Conservation (phyloP, 2,888 invertebrate species). For the Electrophaes corylata region DNA sequence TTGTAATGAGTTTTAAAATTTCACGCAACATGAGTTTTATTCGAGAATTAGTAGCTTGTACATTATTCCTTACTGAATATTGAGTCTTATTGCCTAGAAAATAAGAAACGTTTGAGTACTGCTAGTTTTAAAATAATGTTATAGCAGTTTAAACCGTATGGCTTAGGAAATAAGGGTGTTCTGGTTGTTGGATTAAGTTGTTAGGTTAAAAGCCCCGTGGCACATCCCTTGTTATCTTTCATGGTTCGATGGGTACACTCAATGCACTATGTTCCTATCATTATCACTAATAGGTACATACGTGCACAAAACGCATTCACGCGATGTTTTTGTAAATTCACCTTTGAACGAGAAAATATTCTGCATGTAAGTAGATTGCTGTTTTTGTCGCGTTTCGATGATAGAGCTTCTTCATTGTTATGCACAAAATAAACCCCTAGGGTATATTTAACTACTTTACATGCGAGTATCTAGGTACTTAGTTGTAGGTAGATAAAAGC, state of each 20-base stretch:
- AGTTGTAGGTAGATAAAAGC: neutral
- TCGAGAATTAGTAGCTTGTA: neutral
- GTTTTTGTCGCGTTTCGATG: slow-evolving; percentile 21
- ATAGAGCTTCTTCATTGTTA: slow-evolving; percentile 8
- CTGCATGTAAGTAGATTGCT: slow-evolving; percentile 14
- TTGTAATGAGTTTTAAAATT: neutral
- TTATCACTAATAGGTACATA: slow-evolving; percentile 49
- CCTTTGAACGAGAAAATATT: slow-evolving; percentile 24
- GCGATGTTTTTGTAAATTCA: slow-evolving; percentile 22
- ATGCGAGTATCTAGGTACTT: neutral
- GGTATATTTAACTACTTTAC: slow-evolving; percentile 11
- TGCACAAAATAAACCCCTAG: slow-evolving; percentile 8
- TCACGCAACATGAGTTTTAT: slow-evolving; percentile 2
- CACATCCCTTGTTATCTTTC: slow-evolving; percentile 57
- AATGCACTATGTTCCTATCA: slow-evolving; percentile 48
- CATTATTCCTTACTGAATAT: neutral
- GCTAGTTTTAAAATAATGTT: slow-evolving; percentile 1
- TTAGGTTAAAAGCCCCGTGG: slow-evolving; percentile 37
- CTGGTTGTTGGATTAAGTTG: slow-evolving; percentile 19
- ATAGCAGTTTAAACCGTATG: slow-evolving; percentile 11
- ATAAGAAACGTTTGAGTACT: slow-evolving; percentile 3
- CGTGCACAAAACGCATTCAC: slow-evolving; percentile 25
- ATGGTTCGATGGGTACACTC: slow-evolving; percentile 52
- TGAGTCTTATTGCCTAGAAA: neutral
- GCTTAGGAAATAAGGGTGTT: slow-evolving; percentile 7